These are phyloP conservation scores for Rotaria sp. DNA, from an alignment of 2,888 invertebrate species.

Conservation along the genomic window DNA sequence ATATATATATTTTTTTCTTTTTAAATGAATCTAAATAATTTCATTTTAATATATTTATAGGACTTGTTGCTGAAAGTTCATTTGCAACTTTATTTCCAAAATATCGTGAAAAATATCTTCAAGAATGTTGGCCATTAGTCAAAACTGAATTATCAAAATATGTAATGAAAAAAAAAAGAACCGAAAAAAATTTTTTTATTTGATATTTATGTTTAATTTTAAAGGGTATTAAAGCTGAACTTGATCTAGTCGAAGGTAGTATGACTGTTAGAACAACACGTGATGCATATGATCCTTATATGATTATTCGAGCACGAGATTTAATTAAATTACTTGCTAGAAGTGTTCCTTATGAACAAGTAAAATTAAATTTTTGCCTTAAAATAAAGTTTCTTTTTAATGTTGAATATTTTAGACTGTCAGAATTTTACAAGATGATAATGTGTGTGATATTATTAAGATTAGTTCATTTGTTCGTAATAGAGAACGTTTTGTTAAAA, in stretches of 20 bases:
- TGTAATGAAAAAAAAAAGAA: not conserved
- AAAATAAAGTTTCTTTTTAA: too few relatives aligned
- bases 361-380: not conserved
- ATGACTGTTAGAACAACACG: constrained; percentile 83
- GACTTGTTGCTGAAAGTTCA: constrained; percentile 81
- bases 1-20: not conserved
- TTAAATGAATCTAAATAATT: not conserved
- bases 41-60: constrained; percentile 47
- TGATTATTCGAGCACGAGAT: constrained; percentile 89
- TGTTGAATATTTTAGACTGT: constrained; percentile 46
- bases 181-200: not conserved
- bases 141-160: constrained; percentile 66
- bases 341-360: constrained; percentile 89
- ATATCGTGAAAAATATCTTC: constrained; percentile 87
- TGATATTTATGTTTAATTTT: constrained; percentile 35
- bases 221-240: constrained; percentile 69
- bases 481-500: constrained; percentile 80
- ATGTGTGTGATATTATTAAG: constrained; percentile 89
- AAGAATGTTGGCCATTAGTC: constrained; percentile 88
- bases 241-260: constrained; percentile 85
- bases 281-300: constrained; percentile 96
- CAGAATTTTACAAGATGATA: constrained; percentile 69
- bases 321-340: constrained; percentile 85
- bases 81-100: constrained; percentile 94
- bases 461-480: constrained; percentile 81